These are phyloP conservation scores for Aurelia sp. DNA, from an alignment of 30 jellyfish, hydroid and myxozoan genomes.

Conservation along the genomic window DNA sequence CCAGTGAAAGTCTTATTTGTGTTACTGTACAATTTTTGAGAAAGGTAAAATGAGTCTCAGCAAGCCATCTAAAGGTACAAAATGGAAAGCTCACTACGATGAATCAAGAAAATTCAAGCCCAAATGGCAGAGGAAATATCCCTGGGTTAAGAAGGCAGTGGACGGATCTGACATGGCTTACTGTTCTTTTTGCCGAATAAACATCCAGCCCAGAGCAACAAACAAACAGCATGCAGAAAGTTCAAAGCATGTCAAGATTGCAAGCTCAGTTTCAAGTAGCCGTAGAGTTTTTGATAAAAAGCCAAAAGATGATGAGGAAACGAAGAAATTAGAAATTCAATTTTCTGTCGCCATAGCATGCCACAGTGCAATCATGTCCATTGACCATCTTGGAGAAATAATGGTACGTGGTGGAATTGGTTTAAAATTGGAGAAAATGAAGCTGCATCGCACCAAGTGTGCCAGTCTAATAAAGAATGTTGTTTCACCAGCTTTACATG, in stretches of 20 bases:
- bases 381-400: slow-evolving; percentile 61
- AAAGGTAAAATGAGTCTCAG: background rate
- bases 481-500: slow-evolving; percentile 36
- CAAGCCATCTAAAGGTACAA: slow-evolving; percentile 4
- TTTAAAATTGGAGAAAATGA: slow-evolving; percentile 23
- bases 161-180: slow-evolving; percentile 69
- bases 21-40: slow-evolving; percentile 11
- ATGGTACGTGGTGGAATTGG: slow-evolving; percentile 38
- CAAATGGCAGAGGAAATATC: slow-evolving; percentile 60
- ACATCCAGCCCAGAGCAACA: slow-evolving; percentile 66
- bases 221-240: slow-evolving; percentile 53
- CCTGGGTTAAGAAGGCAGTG: slow-evolving; percentile 48
- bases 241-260: slow-evolving; percentile 44
- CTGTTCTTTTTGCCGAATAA: slow-evolving; percentile 64
- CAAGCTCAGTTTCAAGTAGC: slow-evolving; percentile 44
- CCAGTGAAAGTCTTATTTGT: slow-evolving; percentile 6
- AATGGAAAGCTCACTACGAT: background rate
- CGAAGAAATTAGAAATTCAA: slow-evolving; percentile 58
- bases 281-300: background rate
- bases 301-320: slow-evolving; percentile 41
- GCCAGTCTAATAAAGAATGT: slow-evolving; percentile 52
- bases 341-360: too few relatives aligned
- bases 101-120: slow-evolving; percentile 21
- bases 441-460: slow-evolving; percentile 58
- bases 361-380: slow-evolving; percentile 54